Base-by-base conservation (phyloP, 2,113 vertebrate genomes). In the Nestor notabilis region DNA sequence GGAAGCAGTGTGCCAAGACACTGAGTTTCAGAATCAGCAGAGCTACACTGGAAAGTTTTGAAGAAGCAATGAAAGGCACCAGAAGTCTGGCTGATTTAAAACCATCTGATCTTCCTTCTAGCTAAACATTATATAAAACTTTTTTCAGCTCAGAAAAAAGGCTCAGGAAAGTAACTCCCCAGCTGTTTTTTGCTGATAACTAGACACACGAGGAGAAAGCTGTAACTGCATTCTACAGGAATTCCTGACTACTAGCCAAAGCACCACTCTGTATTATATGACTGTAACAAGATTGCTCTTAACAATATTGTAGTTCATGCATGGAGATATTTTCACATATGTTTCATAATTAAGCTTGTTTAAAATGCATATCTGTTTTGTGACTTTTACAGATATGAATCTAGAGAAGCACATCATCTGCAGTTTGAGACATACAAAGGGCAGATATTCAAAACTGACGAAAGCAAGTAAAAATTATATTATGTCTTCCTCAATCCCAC, bases 101-200 rank as follows among this genome's bases (percentile, higher is more conserved):
- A 92, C 82, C 68, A 89, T 39, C 63, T 90, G 74, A 94, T 96
- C 68, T 56, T 79, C 35, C 63, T 93, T 96, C 72, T 83, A 84
- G 86, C 95, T 94, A 96, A 95, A 90, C n/a, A 81, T 49, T 90
- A 66, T 58, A 49, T 47, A 91, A 93, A 95, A 55, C 14, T 7
- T 70, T 90, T 90, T 74, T 81, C 82, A 95, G 20, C 13, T 95
- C 21, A 80, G 79, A 83, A 90, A 90, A 70, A 69, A 55, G 7
- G 10, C 60, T 94, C 27, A 63, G 89, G 68, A 97, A 97, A 97
- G 94, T 87, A 95, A 76, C 39, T 87, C 43, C 58, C 61, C 89
- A 83, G 78, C 58, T 96, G 75, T 7, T 95, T 95, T 94, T 86
- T 95, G 50, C 87, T 96, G 93, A 95, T 97, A 97, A 94, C 69